A percentile compares a stretch with the other conserved stretches of the same genome.
These are phyloP conservation scores for Anthophora plumipes DNA, from an alignment of 2,888 invertebrate genomes.

Conservation along the genomic window DNA sequence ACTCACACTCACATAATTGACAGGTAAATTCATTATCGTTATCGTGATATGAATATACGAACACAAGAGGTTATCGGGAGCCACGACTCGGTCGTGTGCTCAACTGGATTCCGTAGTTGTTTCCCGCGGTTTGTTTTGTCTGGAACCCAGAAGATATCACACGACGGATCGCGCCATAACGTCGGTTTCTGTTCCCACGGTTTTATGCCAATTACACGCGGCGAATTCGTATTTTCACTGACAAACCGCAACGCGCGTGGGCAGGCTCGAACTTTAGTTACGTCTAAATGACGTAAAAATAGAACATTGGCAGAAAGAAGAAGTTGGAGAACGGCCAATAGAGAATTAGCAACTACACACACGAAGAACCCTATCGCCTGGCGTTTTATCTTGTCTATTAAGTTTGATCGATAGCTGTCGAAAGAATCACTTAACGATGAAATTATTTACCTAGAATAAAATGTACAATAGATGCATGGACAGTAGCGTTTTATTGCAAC, in stretches of 20 bases:
- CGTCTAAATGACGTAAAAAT: constrained; percentile 40
- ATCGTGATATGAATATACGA: constrained; percentile 4
- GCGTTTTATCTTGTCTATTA: not conserved
- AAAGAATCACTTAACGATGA: not conserved
- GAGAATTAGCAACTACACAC: not conserved
- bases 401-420: not conserved
- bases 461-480: not conserved
- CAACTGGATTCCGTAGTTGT: not conserved
- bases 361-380: too few relatives aligned
- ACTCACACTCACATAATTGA: too few relatives aligned
- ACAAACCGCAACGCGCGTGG: constrained; percentile 7
- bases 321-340: constrained; percentile 50
- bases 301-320: constrained; percentile 31
- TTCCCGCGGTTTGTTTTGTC: not conserved
- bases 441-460: not conserved
- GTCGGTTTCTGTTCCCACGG: not conserved
- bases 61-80: not conserved
- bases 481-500: not conserved
- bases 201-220: constrained; percentile 9
- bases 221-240: not conserved
- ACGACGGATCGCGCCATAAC: too few relatives aligned
- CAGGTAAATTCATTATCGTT: not conserved
- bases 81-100: not conserved
- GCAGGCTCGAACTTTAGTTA: not conserved
- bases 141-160: constrained; percentile 2